phyloP scores from a whole-genome alignment of 2,797 vertebrate species.

The Falco peregrinus region DNA sequence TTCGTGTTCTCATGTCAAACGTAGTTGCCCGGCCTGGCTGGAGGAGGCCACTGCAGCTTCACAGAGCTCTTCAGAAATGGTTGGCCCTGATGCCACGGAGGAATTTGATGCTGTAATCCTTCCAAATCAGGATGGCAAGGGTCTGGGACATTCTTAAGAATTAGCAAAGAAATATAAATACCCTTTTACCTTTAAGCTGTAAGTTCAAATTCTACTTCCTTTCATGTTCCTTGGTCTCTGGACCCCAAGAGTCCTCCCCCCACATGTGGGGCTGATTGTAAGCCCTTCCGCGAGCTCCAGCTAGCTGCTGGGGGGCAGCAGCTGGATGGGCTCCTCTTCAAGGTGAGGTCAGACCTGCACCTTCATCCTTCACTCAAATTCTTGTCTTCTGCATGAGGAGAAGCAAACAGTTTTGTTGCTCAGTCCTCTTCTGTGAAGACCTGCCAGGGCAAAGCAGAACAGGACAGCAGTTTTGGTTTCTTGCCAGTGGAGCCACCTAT shows the following conservation, averaged over 20 bases:
- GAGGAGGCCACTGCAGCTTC: neutral
- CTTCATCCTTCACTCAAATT: neutral
- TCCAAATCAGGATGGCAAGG: neutral
- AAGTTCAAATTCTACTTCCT: neutral
- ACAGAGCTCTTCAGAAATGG: neutral
- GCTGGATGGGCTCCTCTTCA: neutral
- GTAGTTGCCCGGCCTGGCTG: fast-evolving
- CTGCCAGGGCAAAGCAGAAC: neutral
- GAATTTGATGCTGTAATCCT: neutral
- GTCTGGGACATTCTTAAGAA: neutral
- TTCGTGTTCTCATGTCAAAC: fast-evolving
- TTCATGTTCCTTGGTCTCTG: neutral
- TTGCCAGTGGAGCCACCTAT: neutral
- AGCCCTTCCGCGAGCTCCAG: neutral
- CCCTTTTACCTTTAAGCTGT: neutral
- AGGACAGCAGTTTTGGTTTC: neutral
- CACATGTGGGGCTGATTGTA: neutral
- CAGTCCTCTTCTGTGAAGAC: neutral
- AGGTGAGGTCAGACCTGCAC: neutral
- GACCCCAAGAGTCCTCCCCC: neutral
- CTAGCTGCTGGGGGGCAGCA: neutral
- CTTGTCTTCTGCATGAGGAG: neutral
- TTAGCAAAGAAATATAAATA: neutral
- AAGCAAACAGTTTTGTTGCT: neutral
- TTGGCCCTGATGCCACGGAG: neutral